Evolutionary conservation across 2,113 vertebrate genomes (phyloP).

Genomic region (Cyprinodon variegatus): DNA sequence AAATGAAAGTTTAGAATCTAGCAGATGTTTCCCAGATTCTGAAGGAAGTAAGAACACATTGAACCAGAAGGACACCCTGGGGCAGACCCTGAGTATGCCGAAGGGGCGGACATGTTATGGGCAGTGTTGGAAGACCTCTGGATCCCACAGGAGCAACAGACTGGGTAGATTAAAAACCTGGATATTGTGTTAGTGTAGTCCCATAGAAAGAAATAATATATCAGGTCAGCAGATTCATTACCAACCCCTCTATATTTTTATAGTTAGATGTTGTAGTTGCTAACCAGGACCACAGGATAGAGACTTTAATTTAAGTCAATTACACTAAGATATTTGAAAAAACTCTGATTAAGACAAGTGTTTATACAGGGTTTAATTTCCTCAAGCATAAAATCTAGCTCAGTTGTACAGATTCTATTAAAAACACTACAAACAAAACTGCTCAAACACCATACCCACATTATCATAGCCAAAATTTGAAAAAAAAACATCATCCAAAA

Average conservation of each 20-base stretch:
- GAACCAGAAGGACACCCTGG: constrained; percentile 19
- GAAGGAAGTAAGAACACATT: constrained; percentile 2
- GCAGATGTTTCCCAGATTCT: constrained; percentile 5
- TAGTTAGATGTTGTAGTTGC: not conserved
- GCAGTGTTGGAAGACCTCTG: constrained; percentile 15
- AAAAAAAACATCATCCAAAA: not conserved
- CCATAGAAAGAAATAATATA: not conserved
- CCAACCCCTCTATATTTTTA: accelerated
- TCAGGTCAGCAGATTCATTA: not conserved
- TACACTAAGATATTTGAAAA: constrained; percentile 8
- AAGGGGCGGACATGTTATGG: constrained; percentile 29
- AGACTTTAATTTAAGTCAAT: not conserved
- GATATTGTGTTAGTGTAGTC: not conserved
- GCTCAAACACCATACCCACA: not conserved
- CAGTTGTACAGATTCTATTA: not conserved
- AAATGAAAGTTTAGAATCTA: not conserved
- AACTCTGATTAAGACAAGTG: not conserved
- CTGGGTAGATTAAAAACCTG: constrained; percentile 5
- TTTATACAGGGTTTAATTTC: not conserved
- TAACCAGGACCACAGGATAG: not conserved
- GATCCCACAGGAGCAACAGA: constrained; percentile 32
- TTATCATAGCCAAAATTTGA: not conserved
- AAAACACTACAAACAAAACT: not conserved
- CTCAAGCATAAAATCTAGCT: not conserved
- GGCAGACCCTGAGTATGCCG: constrained; percentile 37